Base-by-base conservation (phyloP, 2,888 invertebrate species). In the Muscina levida region DNA sequence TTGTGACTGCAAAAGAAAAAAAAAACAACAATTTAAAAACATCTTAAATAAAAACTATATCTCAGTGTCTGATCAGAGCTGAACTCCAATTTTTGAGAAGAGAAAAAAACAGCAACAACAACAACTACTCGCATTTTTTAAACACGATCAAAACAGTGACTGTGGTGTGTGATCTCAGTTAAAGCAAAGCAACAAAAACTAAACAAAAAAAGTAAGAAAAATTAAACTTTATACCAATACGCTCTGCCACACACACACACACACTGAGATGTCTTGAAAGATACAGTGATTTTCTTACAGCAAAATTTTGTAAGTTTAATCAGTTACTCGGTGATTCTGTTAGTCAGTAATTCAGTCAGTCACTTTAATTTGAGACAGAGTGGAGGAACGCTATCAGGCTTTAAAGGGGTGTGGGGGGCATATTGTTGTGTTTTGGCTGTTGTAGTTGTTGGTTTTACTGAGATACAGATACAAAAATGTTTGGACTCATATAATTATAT, bases 281-380 rank as follows among this genome's bases (percentile, higher is more conserved):
- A 44, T 19, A 53, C 44, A 65, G 31, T 73, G 68, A 59, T 26
- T 37, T 51, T n/a, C n/a, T n/a, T 13, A n/a, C 39, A 39, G 51
- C 31, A 22, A 65, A 44, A 72, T 76, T 76, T 73, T 77, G 57
- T 77, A 76, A 80, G 67, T 77, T 77, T 73, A 73, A 74, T 77
- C 80, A 77, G 80, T 74, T 73, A 77, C 51, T 78, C 76, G 74
- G 76, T 82, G 70, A 82, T 66, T 78, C 77, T 75, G 75, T 53
- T 74, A 74, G 57, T 51, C 66, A 72, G 77, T 65, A 66, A 79
- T 37, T 57, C 56, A 79, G 46, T 22, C 65, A 62, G 19, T 1
- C 53, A 74, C 39, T 26, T 15, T 42, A 31, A 31, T 31, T 5
- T 8, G 8, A 31, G 57, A n/a, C n/a, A 67, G 22, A 10, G 31